Evolutionary conservation across 2,797 vertebrate genomes (phyloP).

Genomic region (Phoebastria nigripes): DNA sequence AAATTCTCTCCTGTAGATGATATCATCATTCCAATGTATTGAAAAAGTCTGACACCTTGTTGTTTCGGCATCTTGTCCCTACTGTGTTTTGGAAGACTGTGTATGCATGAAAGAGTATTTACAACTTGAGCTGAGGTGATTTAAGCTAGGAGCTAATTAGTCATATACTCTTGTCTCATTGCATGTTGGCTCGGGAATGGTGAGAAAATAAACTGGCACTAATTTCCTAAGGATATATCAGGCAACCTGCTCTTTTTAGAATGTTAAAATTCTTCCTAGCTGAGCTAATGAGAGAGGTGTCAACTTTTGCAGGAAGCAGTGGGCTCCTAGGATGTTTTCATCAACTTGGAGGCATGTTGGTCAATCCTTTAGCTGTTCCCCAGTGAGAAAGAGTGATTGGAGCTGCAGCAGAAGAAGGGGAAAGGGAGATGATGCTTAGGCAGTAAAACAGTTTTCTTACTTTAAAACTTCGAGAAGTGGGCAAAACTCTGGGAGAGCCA

Average conservation of each 20-base stretch:
- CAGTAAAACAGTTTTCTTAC: not conserved
- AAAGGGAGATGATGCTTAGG: not conserved
- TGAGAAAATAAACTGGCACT: slow-evolving; percentile 28
- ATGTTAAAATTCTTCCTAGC: not conserved
- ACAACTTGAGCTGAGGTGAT: not conserved
- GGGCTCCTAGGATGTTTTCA: not conserved
- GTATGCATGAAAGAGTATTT: not conserved
- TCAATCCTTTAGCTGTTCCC: not conserved
- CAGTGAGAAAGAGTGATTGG: not conserved
- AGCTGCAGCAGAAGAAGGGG: not conserved
- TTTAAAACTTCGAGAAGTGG: not conserved
- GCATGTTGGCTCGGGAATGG: not conserved
- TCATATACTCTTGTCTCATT: not conserved
- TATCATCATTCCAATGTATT: not conserved
- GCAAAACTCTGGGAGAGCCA: not conserved
- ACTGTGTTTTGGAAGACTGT: not conserved
- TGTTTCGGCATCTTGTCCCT: not conserved
- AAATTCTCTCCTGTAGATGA: not conserved
- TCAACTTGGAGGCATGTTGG: not conserved
- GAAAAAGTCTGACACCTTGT: not conserved
- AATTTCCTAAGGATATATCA: not conserved
- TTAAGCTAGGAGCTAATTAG: slow-evolving; percentile 22
- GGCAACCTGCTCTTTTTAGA: not conserved
- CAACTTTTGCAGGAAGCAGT: not conserved
- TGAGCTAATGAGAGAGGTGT: not conserved